A percentile compares a stretch with the other conserved stretches of the same genome.
Evolutionary conservation across 2,888 invertebrate species (phyloP).

Genomic region (Mythimna ferrago): DNA sequence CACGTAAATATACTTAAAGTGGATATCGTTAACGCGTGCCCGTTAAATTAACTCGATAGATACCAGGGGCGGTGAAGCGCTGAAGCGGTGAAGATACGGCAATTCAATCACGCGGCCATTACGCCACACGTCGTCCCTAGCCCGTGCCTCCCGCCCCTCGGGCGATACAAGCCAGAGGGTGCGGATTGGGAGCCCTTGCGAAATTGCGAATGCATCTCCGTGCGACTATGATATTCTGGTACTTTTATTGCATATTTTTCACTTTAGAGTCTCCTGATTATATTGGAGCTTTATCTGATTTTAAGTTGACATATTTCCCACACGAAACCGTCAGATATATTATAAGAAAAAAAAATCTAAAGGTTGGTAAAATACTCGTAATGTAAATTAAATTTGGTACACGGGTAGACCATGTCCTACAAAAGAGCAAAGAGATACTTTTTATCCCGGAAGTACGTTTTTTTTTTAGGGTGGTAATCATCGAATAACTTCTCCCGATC

Average conservation of each 20-base stretch:
- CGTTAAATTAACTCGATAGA: conserved; percentile 80
- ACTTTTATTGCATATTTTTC: conserved; percentile 80
- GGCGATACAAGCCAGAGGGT: conserved; percentile 63
- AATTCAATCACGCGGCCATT: conserved; percentile 85
- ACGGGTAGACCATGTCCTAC: no score
- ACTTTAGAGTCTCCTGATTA: neutral
- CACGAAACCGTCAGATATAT: neutral
- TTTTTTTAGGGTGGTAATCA: no score
- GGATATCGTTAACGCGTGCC: conserved; percentile 67
- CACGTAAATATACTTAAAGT: conserved; percentile 49
- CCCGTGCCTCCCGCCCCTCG: conserved; percentile 63
- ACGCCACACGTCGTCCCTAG: conserved; percentile 75
- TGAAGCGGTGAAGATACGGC: conserved; percentile 81
- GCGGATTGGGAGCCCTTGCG: conserved; percentile 67
- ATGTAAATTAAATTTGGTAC: no score
- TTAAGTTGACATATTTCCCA: no score
- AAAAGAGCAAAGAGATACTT: no score
- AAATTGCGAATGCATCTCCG: conserved; percentile 78
- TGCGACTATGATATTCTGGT: conserved; percentile 76
- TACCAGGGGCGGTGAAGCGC: conserved; percentile 78
- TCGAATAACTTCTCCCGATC: no score
- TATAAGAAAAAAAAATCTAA: neutral
- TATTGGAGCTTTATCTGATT: neutral
- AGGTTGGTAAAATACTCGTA: neutral
- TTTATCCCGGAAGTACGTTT: no score